Conservation (phyloP, 2,888 invertebrate genomes). For the Thecocarcelia acutangulata region DNA sequence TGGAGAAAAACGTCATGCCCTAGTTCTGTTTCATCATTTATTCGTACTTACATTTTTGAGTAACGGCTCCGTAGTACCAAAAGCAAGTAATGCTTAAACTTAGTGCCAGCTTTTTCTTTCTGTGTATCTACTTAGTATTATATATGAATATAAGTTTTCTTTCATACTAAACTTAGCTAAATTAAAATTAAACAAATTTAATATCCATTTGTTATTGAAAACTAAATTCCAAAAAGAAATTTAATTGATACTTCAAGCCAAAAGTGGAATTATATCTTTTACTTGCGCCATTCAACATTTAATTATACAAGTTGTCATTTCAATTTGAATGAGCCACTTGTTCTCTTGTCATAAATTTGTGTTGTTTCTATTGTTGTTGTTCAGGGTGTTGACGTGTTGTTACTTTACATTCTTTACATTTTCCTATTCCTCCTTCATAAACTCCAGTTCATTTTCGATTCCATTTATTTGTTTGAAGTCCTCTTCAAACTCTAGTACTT, state of each 20-base stretch:
- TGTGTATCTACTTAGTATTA: too few species aligned
- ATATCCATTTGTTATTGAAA: constrained; percentile 18
- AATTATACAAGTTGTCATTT: constrained; percentile 76
- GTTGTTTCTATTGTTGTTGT: constrained; percentile 39
- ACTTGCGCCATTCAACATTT: constrained; percentile 68
- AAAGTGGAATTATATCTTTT: constrained; percentile 33
- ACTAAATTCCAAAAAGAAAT: constrained; percentile 15
- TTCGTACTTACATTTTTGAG: too few species aligned
- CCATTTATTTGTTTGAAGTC: constrained; percentile 59
- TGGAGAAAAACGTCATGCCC: too few species aligned
- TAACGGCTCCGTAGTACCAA: too few species aligned
- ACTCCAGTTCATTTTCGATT: constrained; percentile 20
- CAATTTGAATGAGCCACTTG: constrained; percentile 56
- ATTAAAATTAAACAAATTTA: constrained; percentile 4
- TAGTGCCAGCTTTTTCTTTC: too few species aligned
- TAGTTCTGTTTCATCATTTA: too few species aligned
- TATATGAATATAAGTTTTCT: too few species aligned
- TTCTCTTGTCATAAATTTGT: constrained; percentile 41
- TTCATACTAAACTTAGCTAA: too few species aligned
- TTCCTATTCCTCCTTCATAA: constrained; percentile 19
- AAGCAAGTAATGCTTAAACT: too few species aligned
- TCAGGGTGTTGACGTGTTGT: constrained; percentile 39
- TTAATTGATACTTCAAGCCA: constrained; percentile 51
- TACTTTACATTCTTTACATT: constrained; percentile 20
- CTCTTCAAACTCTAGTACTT: constrained; percentile 68